phyloP scores from a whole-genome alignment of 2,113 vertebrate genomes.

The Neodontobutis hainanensis region DNA sequence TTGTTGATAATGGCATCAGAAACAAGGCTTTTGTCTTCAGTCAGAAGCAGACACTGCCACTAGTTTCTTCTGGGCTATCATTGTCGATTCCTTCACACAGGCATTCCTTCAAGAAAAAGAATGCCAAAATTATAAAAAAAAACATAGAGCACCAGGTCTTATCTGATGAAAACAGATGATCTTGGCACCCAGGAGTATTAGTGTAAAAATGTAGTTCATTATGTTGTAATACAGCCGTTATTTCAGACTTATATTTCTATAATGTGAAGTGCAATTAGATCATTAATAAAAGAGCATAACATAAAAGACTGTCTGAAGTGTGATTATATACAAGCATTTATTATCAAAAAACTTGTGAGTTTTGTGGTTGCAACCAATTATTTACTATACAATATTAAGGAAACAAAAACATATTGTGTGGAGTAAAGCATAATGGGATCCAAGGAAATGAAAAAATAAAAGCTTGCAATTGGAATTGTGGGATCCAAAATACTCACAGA shows the following conservation, averaged over 20 bases:
- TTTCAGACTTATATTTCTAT: background rate
- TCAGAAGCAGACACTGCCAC: slow-evolving; percentile 79
- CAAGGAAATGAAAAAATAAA: slow-evolving; percentile 33
- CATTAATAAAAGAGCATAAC: too few species aligned
- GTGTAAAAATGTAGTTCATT: slow-evolving; percentile 19
- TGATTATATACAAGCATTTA: too few species aligned
- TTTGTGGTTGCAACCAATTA: too few species aligned
- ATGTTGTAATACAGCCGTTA: background rate
- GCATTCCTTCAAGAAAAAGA: slow-evolving; percentile 67
- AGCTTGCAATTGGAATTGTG: slow-evolving; percentile 34
- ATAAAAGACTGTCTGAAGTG: too few species aligned
- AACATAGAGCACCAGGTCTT: slow-evolving; percentile 7
- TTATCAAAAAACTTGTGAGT: too few species aligned
- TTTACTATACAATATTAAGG: too few species aligned
- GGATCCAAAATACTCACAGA: slow-evolving; percentile 79
- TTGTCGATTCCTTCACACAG: slow-evolving; percentile 79
- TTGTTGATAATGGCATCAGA: background rate
- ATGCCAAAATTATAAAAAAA: slow-evolving; percentile 12
- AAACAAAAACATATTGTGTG: background rate
- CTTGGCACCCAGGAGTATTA: background rate
- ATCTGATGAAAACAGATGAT: background rate
- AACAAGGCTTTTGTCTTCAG: slow-evolving; percentile 36
- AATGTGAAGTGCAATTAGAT: too few species aligned
- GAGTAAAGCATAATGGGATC: slow-evolving; percentile 1
- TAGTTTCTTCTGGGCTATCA: slow-evolving; percentile 75